Evolutionary conservation across 2,797 vertebrate species (phyloP).

Genomic region (Tapirus indicus): DNA sequence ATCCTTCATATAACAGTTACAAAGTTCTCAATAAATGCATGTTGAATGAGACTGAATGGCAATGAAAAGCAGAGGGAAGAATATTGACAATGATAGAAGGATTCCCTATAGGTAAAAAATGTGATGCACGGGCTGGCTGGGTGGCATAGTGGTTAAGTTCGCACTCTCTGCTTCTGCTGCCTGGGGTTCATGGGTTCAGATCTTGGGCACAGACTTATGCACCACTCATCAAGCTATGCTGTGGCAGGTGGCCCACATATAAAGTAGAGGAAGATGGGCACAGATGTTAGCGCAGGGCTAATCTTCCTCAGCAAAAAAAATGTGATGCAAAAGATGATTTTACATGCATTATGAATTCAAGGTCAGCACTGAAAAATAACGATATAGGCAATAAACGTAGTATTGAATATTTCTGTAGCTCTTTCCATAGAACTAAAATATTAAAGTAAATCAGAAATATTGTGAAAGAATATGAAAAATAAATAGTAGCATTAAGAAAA

Average conservation of each 20-base stretch:
- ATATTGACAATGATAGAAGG: not conserved
- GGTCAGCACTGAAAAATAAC: not conserved
- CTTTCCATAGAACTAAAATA: not conserved
- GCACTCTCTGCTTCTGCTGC: no score
- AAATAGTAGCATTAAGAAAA: not conserved
- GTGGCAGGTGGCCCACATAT: no score
- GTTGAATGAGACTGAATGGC: no score
- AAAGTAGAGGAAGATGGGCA: no score
- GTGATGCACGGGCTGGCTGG: no score
- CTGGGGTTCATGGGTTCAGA: no score
- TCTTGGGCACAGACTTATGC: no score
- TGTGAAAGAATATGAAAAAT: not conserved
- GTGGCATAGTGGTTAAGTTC: no score
- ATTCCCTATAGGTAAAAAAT: not conserved
- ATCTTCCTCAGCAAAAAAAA: not conserved
- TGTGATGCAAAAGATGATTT: not conserved
- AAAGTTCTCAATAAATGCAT: not conserved
- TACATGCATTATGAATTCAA: not conserved
- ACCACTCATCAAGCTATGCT: no score
- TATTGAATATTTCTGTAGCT: not conserved
- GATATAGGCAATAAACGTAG: not conserved
- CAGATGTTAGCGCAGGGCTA: no score
- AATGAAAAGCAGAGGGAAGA: not conserved
- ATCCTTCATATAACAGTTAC: not conserved
- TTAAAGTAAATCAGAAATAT: not conserved